Evolutionary conservation across 2,797 vertebrate species (phyloP), one percentile per base, ranked within the genome.

Genomic region (Sebastolobus alascanus): DNA sequence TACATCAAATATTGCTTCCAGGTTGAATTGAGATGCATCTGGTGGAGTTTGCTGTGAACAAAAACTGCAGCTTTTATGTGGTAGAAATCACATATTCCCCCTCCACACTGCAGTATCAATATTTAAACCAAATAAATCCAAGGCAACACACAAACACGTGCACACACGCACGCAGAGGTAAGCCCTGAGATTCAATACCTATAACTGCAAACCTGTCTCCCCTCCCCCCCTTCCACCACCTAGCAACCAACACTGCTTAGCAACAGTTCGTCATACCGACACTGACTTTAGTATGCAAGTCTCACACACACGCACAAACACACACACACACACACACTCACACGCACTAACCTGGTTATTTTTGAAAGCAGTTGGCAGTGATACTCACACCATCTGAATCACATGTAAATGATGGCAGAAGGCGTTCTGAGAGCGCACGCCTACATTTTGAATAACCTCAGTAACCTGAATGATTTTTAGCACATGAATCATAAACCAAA

Each of bases 211-310:
- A 92, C 90, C 88, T 91, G 86, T 64, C 77, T 64, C 77, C 86
- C 73, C 79, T n/a, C 64, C 50, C 85, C 79, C 68, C 50, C 43
- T 56, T 43, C 77, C 89, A 38, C 89, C 86, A 84, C 94, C 84
- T 95, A 95, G 94, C 95, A 96, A 95, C 94, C 90, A 80, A 78
- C 82, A 89, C 90, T 92, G 93, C 95, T 93, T 96, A 96, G 95
- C 95, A 96, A 96, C 95, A 73, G 87, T 91, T 92, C 87, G 79
- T 94, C 92, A 92, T 93, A 89, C 86, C 18, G 76, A 91, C 84
- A 83, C 77, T 84, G 90, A 84, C 90, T 93, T 96, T 94, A 91
- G 89, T 92, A 95, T 95, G 89, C 93, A 93, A 86, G 91, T 90
- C 93, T 89, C 90, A 77, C 87, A 84, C 60, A 20, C 81, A 67